phyloP scores from a whole-genome alignment of 2,113 vertebrate genomes.

The Anhinga anhinga region DNA sequence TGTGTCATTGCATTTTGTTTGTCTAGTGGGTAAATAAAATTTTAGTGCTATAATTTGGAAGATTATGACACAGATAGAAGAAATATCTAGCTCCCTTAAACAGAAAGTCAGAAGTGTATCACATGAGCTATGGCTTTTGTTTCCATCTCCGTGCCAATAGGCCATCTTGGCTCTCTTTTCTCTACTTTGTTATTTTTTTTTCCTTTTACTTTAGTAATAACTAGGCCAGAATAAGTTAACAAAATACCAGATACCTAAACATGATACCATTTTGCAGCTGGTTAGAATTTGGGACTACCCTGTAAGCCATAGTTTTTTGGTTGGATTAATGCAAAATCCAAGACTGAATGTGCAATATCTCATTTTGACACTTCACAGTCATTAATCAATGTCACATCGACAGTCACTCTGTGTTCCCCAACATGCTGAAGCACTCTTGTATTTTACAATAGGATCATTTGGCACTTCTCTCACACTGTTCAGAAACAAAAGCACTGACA shows the following conservation, averaged over 20 bases:
- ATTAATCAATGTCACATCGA: conserved; percentile 15
- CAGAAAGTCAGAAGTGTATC: background rate
- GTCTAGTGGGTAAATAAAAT: background rate
- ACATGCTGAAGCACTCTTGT: background rate
- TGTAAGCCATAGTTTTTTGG: background rate
- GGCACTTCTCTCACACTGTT: conserved; percentile 16
- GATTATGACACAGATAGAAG: background rate
- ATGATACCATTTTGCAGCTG: background rate
- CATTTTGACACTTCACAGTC: background rate
- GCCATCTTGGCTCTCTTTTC: background rate
- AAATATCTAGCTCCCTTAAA: background rate
- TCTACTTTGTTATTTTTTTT: background rate
- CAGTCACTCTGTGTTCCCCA: background rate
- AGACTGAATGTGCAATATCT: background rate
- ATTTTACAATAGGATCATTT: conserved; percentile 12
- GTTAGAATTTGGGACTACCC: background rate
- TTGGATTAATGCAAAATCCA: conserved; percentile 5
- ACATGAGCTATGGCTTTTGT: background rate
- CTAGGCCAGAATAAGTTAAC: background rate
- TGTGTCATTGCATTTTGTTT: background rate
- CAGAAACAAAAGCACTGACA: conserved; percentile 57
- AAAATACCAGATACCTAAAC: background rate
- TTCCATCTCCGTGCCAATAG: background rate
- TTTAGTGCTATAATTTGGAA: background rate
- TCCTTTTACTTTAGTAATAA: background rate